These are phyloP conservation scores for Lomographa bimaculata DNA, from an alignment of 2,888 invertebrate species.

Conservation along the genomic window DNA sequence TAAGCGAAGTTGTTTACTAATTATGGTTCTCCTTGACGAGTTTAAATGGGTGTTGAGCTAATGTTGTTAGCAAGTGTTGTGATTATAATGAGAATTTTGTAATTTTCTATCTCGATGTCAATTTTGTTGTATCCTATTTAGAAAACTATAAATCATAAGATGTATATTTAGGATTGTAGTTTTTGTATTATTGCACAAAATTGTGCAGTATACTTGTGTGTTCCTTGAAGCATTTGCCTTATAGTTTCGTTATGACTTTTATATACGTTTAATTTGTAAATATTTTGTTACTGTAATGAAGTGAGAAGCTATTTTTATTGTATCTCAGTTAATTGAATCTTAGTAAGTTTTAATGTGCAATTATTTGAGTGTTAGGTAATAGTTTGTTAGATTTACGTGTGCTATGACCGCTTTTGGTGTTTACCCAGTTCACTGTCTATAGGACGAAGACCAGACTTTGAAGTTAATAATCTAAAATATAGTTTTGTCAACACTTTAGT, in stretches of 20 bases:
- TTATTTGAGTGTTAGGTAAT: constrained; percentile 17
- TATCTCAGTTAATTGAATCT: constrained; percentile 33
- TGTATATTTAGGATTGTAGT: constrained; percentile 12
- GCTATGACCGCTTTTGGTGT: no score
- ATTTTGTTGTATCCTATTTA: constrained; percentile 2
- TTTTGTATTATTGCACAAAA: constrained; percentile 22
- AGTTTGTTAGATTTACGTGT: not conserved
- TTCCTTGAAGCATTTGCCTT: constrained; percentile 77
- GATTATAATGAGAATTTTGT: not conserved
- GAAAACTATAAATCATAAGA: not conserved
- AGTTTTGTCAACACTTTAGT: no score
- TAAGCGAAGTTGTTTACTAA: no score
- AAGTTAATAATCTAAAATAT: no score
- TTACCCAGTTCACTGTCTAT: constrained; percentile 10
- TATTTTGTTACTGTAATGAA: constrained; percentile 27
- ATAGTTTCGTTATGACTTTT: constrained; percentile 40
- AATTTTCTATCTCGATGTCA: not conserved
- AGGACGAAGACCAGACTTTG: not conserved
- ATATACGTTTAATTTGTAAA: constrained; percentile 38
- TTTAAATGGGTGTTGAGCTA: no score
- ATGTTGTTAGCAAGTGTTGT: not conserved
- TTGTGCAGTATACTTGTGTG: constrained; percentile 45
- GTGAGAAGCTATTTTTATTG: constrained; percentile 28
- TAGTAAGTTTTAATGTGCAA: constrained; percentile 28
- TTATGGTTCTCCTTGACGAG: no score